Evolutionary conservation across 2,888 invertebrate species (phyloP).

Genomic region (Melieria crassipennis): DNA sequence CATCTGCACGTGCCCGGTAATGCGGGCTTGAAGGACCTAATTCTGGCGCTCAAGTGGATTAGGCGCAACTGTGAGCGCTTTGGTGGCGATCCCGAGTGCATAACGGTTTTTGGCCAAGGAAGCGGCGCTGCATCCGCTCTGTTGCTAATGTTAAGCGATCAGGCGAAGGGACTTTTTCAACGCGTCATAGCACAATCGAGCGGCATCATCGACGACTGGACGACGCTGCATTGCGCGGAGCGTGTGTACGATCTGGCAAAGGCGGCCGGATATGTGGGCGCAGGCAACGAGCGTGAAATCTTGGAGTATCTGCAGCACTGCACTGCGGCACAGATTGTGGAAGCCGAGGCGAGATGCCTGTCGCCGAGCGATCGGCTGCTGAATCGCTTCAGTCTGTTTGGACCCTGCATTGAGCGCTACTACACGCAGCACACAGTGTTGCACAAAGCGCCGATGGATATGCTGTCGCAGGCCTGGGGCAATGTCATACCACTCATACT

Average conservation of each 20-base stretch:
- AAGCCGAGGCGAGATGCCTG: slow-evolving; percentile 45
- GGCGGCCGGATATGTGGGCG: slow-evolving; percentile 43
- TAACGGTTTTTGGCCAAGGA: slow-evolving; percentile 67
- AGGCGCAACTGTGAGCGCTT: slow-evolving; percentile 61
- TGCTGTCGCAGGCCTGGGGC: slow-evolving; percentile 49
- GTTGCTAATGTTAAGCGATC: slow-evolving; percentile 64
- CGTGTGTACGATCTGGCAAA: slow-evolving; percentile 48
- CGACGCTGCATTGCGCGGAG: slow-evolving; percentile 24
- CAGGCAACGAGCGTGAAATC: slow-evolving; percentile 53
- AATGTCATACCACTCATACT: slow-evolving; percentile 50
- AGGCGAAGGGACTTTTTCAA: slow-evolving; percentile 57
- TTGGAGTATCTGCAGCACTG: slow-evolving; percentile 52
- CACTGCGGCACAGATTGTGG: slow-evolving; percentile 44
- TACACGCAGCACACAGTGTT: slow-evolving; percentile 46
- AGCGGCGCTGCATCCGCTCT: slow-evolving; percentile 64
- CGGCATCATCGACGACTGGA: slow-evolving; percentile 43
- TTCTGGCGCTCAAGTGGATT: slow-evolving; percentile 66
- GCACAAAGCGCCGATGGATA: slow-evolving; percentile 45
- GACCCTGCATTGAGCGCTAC: slow-evolving; percentile 52
- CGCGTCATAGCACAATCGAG: slow-evolving; percentile 51
- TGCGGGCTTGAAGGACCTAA: slow-evolving; percentile 66
- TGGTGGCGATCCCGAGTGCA: slow-evolving; percentile 66
- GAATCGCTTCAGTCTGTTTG: slow-evolving; percentile 48
- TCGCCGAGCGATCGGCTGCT: slow-evolving; percentile 49
- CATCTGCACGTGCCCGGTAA: slow-evolving; percentile 65